A percentile compares a stretch with the other conserved stretches of the same genome.
Evolutionary conservation across 2,888 invertebrate genomes (phyloP).

Genomic region (Mythimna lalbum): DNA sequence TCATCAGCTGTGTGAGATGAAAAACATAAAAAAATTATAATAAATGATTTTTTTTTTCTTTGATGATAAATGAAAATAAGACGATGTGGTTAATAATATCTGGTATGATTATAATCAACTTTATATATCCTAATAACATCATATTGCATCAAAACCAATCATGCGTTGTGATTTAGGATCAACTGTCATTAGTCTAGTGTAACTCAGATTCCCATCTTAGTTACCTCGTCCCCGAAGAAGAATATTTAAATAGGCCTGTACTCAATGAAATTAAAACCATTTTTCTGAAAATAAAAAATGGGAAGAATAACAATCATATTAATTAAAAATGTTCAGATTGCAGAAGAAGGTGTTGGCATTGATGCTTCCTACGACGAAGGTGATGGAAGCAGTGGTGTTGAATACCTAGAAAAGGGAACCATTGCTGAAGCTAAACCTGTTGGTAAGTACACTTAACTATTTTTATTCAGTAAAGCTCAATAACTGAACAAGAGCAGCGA

Average conservation of each 20-base stretch:
- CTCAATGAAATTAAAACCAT: too few relatives aligned
- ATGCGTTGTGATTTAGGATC: too few relatives aligned
- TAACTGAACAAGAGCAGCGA: not conserved
- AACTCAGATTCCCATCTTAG: too few relatives aligned
- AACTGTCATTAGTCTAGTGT: too few relatives aligned
- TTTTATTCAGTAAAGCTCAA: not conserved
- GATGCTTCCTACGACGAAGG: conserved; percentile 79
- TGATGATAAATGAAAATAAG: not conserved
- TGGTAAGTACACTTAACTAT: conserved; percentile 81
- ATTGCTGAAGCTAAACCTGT: conserved; percentile 95
- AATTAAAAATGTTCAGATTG: conserved; percentile 73
- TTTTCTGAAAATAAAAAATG: not conserved
- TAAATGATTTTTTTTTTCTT: too few relatives aligned
- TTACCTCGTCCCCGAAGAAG: too few relatives aligned
- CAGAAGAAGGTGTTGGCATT: conserved; percentile 84
- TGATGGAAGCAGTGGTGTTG: conserved; percentile 81
- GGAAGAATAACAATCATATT: not conserved
- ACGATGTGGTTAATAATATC: too few relatives aligned
- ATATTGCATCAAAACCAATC: too few relatives aligned
- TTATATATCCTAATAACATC: too few relatives aligned
- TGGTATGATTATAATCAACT: too few relatives aligned
- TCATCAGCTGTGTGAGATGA: too few relatives aligned
- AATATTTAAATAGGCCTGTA: too few relatives aligned
- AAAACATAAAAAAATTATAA: not conserved
- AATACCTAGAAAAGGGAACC: conserved; percentile 73